Evolutionary conservation across 2,888 invertebrate species (phyloP).

Genomic region (Tuberolachnus salignus): DNA sequence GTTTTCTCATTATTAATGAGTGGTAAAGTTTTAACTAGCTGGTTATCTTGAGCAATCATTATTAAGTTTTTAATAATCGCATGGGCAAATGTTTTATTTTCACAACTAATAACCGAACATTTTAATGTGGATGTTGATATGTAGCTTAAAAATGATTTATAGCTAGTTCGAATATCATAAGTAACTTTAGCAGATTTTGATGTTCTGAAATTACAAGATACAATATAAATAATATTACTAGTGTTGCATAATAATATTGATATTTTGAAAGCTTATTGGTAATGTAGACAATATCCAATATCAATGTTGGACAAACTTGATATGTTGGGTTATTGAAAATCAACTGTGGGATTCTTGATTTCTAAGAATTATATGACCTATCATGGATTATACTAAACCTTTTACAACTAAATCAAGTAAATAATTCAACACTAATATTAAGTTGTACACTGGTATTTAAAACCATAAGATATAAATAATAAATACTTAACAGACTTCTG

Average conservation of each 20-base stretch:
- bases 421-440: too few species aligned
- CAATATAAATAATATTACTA: not conserved
- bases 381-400: too few species aligned
- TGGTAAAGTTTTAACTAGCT: constrained; percentile 17
- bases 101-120: constrained; percentile 37
- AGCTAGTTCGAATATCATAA: constrained; percentile 46
- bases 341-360: too few species aligned
- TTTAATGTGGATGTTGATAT: constrained; percentile 31
- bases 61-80: constrained; percentile 2
- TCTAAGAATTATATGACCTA: too few species aligned
- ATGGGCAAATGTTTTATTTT: constrained; percentile 36
- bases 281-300: too few species aligned
- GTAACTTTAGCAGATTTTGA: constrained; percentile 23
- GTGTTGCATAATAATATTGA: not conserved
- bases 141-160: constrained; percentile 36
- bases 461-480: too few species aligned
- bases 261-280: not conserved
- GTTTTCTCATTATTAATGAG: constrained; percentile 20
- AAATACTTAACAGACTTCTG: too few species aligned
- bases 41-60: not conserved
- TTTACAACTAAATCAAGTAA: too few species aligned
- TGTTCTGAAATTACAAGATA: constrained; percentile 20
- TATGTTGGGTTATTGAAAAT: too few species aligned
- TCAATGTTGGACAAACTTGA: too few species aligned
- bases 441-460: too few species aligned